Evolutionary conservation across 2,888 invertebrate genomes (phyloP), one percentile per base, ranked within the genome.

Genomic region (Ormyrus pomaceus): DNA sequence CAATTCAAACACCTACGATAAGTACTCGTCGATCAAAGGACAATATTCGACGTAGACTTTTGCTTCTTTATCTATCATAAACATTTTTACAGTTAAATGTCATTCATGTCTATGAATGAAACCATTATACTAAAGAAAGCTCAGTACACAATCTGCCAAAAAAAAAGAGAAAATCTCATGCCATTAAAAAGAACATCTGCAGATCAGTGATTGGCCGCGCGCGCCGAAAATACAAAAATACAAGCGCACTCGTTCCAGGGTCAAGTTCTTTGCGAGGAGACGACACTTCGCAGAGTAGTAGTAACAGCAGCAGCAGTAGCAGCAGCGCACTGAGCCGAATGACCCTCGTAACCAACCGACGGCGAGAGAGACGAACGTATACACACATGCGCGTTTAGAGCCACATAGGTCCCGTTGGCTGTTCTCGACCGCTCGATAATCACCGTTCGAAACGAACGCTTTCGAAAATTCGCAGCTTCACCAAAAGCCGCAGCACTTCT

Each of bases 211-310:
- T 59, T 46, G 58, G 6, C 19, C 59, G 56, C 45, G 8, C 46
- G 13, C 13, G 34, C 46, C 13, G 13, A 58, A 80, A 74, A 65
- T 70, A 71, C 56, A 61, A 70, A 77, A 73, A 82, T 65, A 65
- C 64, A 55, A 79, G 68, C 72, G 68, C 72, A 58, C 66, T 68
- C 59, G 61, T 69, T 61, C 75, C 78, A 82, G 81, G 76, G 82
- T 83, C 82, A 82, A 82, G 80, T 82, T 82, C 81, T 77, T 70
- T 34, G 50, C 19, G 66, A 55, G 7, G 19, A 19, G 62, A 34
- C 68, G 59, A 55, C 34, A 51, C 46, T 64, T 19, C 58, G 50
- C 34, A 46, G 65, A 53, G 5, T 10, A 46, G 72, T 34, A 5
- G 48, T 70, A 51, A 50, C 19, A 66, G 53, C 59, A 34, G 34